These are phyloP conservation scores for Sebastes oblongus DNA, from an alignment of 2,797 vertebrate genomes.

Conservation along the genomic window DNA sequence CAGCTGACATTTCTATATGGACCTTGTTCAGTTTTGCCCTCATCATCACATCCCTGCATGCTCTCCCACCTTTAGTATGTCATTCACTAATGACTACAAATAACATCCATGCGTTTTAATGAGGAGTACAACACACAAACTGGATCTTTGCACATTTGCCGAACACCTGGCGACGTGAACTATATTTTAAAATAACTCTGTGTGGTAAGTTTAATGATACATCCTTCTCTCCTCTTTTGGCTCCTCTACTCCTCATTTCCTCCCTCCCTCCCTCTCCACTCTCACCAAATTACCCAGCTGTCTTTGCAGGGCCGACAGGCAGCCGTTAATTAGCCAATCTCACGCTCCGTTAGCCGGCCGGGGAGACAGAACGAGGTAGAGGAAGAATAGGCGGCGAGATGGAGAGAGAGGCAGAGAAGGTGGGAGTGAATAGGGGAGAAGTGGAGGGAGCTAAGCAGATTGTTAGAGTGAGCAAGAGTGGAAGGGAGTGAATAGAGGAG, in stretches of 20 bases:
- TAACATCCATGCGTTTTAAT: not conserved
- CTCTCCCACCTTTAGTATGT: not conserved
- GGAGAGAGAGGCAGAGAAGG: conserved; percentile 28
- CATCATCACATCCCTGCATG: not conserved
- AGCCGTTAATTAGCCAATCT: conserved; percentile 83
- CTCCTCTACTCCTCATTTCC: conserved; percentile 28
- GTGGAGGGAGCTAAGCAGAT: conserved; percentile 57
- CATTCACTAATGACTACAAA: not conserved
- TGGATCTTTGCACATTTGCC: not conserved
- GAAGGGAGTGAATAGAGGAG: conserved; percentile 61
- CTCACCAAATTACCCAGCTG: conserved; percentile 80
- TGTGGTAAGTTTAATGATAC: conserved; percentile 19
- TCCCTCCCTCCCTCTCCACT: conserved; percentile 25
- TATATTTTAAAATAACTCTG: conserved; percentile 15
- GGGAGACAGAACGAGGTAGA: conserved; percentile 66
- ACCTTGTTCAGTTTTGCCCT: not conserved
- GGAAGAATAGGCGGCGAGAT: conserved; percentile 56
- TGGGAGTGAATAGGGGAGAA: conserved; percentile 45
- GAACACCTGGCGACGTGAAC: not conserved
- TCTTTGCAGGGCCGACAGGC: conserved; percentile 77
- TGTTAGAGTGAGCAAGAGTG: conserved; percentile 64
- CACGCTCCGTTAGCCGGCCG: conserved; percentile 75
- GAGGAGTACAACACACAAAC: not conserved
- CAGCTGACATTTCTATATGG: not conserved
- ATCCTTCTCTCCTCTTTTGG: conserved; percentile 24